phyloP scores from a whole-genome alignment of 1,140 invertebrate species.

The Drosophila ogumai region DNA sequence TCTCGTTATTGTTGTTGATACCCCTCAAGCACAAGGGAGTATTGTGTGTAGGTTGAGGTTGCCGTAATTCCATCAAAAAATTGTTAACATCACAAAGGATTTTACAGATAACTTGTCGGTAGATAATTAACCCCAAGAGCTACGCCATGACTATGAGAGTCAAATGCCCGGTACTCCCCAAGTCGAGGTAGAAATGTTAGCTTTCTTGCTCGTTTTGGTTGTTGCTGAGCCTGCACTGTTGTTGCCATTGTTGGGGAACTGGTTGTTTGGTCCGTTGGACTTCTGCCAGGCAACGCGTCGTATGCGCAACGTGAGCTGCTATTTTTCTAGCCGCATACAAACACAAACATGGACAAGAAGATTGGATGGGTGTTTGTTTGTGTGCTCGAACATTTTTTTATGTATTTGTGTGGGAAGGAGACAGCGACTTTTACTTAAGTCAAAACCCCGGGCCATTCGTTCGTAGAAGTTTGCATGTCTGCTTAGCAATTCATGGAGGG shows the following conservation, averaged over 20 bases:
- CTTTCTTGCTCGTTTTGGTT: slow-evolving; percentile 12
- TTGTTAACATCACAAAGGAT: too few species aligned
- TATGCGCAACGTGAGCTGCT: slow-evolving; percentile 56
- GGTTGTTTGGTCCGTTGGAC: slow-evolving; percentile 47
- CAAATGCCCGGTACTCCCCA: neutral
- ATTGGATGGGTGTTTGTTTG: slow-evolving; percentile 25
- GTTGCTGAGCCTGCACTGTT: slow-evolving; percentile 24
- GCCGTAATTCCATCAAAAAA: neutral
- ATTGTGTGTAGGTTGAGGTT: neutral
- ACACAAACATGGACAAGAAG: slow-evolving; percentile 8
- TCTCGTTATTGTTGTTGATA: slow-evolving; percentile 29
- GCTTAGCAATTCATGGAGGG: slow-evolving; percentile 63
- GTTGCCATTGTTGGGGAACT: slow-evolving; percentile 31
- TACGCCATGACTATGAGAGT: too few species aligned
- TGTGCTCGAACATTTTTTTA: slow-evolving; percentile 1
- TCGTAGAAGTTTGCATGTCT: slow-evolving; percentile 70
- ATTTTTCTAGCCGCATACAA: slow-evolving; percentile 54
- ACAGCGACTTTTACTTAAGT: slow-evolving; percentile 26
- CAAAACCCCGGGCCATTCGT: slow-evolving; percentile 26
- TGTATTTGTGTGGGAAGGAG: slow-evolving; percentile 19
- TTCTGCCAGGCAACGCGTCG: slow-evolving; percentile 57
- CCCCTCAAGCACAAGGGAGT: neutral
- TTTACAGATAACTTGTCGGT: neutral
- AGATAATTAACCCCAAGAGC: neutral
- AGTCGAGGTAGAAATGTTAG: neutral